Percentiles rank a stretch among this genome's conserved stretches.
Evolutionary conservation across 2,888 invertebrate genomes (phyloP).

Genomic region (Chymomyza fuscimana): DNA sequence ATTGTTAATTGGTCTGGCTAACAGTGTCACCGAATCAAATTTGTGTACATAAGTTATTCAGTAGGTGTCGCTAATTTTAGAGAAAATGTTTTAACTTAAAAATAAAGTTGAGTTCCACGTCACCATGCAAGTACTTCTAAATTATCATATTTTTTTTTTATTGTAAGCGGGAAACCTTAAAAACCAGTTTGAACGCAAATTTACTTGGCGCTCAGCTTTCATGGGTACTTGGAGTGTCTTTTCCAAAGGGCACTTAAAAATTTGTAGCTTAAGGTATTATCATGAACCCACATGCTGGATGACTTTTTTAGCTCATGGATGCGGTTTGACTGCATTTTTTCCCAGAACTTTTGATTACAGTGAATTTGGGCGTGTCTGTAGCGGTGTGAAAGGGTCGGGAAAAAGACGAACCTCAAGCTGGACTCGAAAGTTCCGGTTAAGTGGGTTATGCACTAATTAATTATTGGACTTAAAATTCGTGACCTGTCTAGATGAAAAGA

Average conservation of each 20-base stretch:
- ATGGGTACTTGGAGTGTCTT: constrained; percentile 25
- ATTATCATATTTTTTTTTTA: constrained; percentile 17
- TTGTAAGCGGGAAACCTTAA: constrained; percentile 14
- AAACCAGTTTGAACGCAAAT: constrained; percentile 51
- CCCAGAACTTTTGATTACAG: neutral
- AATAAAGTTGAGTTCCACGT: neutral
- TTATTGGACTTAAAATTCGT: too few relatives aligned
- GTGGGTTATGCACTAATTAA: too few relatives aligned
- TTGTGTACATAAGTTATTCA: neutral
- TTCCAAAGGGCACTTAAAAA: constrained; percentile 53
- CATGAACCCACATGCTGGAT: neutral
- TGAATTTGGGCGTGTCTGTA: constrained; percentile 14
- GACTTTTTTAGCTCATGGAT: constrained; percentile 19
- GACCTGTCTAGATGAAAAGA: too few relatives aligned
- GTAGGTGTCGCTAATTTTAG: neutral
- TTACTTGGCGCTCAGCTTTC: constrained; percentile 28
- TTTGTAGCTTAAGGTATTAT: constrained; percentile 29
- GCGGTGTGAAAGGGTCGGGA: too few relatives aligned
- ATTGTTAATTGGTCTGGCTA: constrained; percentile 37
- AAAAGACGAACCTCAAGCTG: too few relatives aligned
- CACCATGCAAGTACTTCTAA: neutral
- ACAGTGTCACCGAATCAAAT: constrained; percentile 10
- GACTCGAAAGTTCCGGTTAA: too few relatives aligned
- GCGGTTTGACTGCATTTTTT: constrained; percentile 65
- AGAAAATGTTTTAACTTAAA: neutral